Conservation (phyloP, 2,888 invertebrate genomes). For the Caradrina kadenii region DNA sequence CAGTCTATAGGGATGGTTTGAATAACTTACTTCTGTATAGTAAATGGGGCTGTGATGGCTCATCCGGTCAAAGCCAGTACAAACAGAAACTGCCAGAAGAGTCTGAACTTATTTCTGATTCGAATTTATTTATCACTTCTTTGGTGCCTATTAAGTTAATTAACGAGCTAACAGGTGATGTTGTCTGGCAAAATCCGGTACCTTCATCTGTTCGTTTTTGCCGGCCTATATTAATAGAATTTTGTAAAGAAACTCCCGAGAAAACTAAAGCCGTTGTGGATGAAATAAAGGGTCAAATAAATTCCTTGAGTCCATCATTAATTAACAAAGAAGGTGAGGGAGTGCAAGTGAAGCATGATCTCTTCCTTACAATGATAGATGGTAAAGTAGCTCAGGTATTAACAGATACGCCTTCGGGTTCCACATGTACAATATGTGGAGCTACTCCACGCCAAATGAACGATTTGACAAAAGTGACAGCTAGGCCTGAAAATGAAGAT, state of each 20-base stretch:
- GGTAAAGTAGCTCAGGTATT: background rate
- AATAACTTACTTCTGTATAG: constrained; percentile 15
- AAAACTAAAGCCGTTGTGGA: constrained; percentile 2
- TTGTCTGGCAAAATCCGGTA: constrained; percentile 1
- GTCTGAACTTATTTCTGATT: constrained; percentile 41
- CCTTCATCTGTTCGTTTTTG: constrained; percentile 7
- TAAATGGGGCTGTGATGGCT: constrained; percentile 55
- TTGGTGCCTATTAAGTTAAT: constrained; percentile 28
- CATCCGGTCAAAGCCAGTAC: constrained; percentile 54
- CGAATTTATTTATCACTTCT: constrained; percentile 53
- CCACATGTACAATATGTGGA: constrained; percentile 2
- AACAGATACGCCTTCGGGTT: background rate
- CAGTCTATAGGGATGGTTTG: constrained; percentile 16
- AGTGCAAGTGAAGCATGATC: too few relatives aligned
- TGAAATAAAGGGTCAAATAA: background rate
- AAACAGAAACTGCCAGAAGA: constrained; percentile 45
- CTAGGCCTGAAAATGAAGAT: constrained; percentile 7
- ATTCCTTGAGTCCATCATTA: background rate
- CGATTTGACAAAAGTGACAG: constrained; percentile 2
- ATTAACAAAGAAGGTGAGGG: background rate
- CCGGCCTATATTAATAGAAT: constrained; percentile 1
- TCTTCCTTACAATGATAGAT: background rate
- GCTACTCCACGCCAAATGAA: constrained; percentile 1
- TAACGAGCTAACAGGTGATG: background rate
- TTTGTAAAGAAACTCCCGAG: constrained; percentile 1